phyloP scores from a whole-genome alignment of 2,113 vertebrate species.

The Bettongia penicillata region DNA sequence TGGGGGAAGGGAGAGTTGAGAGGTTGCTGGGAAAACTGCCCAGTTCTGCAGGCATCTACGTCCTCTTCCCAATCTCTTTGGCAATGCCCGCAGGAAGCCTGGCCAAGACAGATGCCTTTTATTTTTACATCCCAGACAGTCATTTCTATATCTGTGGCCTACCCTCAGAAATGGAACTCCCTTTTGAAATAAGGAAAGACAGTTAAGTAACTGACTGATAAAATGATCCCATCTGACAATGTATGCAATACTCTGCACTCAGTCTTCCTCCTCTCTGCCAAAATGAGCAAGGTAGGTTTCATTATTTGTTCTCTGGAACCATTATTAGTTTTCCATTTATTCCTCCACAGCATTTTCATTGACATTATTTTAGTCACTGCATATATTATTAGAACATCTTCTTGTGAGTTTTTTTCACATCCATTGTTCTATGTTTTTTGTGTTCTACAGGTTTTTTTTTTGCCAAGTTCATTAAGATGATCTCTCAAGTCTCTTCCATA shows the following conservation, averaged over 20 bases:
- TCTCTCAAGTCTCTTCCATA: background rate
- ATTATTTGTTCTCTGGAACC: background rate
- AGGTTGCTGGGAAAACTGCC: background rate
- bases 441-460: background rate
- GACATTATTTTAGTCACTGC: background rate
- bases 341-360: background rate
- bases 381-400: slow-evolving; percentile 11
- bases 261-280: background rate
- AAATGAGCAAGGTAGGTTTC: background rate
- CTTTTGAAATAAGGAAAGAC: background rate
- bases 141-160: background rate
- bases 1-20: background rate
- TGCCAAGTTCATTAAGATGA: slow-evolving; percentile 19
- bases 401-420: slow-evolving; percentile 27
- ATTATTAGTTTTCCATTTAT: background rate
- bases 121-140: background rate
- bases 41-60: background rate
- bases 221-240: background rate
- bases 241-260: background rate
- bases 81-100: background rate
- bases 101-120: background rate
- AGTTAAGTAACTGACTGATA: background rate
- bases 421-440: background rate
- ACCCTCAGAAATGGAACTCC: background rate
- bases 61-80: background rate